phyloP scores from a whole-genome alignment of 2,113 vertebrate genomes.

The Sakesphorus luctuosus region DNA sequence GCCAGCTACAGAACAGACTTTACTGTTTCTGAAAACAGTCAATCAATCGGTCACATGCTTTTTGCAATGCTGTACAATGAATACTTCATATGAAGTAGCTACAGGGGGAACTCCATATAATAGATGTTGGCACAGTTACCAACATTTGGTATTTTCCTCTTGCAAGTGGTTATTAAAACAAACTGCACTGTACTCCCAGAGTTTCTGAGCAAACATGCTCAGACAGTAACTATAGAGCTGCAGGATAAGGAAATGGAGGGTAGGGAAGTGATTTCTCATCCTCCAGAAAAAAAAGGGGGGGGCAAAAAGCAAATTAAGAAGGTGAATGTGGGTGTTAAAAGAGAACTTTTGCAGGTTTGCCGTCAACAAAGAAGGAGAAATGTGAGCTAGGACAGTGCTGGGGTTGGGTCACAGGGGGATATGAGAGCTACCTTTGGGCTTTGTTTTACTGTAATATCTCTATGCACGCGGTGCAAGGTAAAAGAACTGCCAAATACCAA shows the following conservation, averaged over 20 bases:
- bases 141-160: neutral
- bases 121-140: neutral
- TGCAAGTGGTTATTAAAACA: neutral
- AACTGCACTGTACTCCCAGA: neutral
- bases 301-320: neutral
- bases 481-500: neutral
- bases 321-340: neutral
- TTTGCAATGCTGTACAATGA: neutral
- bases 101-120: neutral
- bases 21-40: neutral
- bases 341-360: neutral
- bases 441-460: neutral
- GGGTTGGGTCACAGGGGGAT: neutral
- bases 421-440: neutral
- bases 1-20: neutral
- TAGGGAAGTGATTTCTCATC: neutral
- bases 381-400: neutral
- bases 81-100: neutral
- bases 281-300: neutral
- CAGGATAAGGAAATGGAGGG: neutral
- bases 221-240: neutral
- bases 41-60: neutral
- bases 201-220: neutral
- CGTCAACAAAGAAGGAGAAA: neutral
- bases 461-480: neutral